A percentile compares a stretch with the other conserved stretches of the same genome.
Evolutionary conservation across 2,888 invertebrate species (phyloP).

Genomic region (Drosophila rellima): DNA sequence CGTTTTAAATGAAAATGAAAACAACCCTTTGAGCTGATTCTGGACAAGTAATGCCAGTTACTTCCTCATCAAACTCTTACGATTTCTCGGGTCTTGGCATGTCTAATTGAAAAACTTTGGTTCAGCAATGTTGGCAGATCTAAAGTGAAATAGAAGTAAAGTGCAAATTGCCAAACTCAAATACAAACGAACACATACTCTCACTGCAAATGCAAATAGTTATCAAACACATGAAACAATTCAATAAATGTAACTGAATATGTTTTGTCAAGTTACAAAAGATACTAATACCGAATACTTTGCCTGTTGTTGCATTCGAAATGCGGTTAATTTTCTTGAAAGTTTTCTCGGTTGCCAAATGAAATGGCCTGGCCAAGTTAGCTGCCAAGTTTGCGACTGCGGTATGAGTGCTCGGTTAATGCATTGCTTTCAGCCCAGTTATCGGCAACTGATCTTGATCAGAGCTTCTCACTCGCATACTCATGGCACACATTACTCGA

Average conservation of each 20-base stretch:
- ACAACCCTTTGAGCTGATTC: slow-evolving; percentile 54
- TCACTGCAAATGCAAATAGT: slow-evolving; percentile 58
- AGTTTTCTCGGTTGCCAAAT: slow-evolving; percentile 57
- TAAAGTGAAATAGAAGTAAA: slow-evolving; percentile 43
- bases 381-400: slow-evolving; percentile 44
- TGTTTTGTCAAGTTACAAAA: slow-evolving; percentile 56
- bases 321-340: slow-evolving; percentile 67
- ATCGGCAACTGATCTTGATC: slow-evolving; percentile 33
- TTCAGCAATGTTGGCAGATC: slow-evolving; percentile 41
- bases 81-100: slow-evolving; percentile 45
- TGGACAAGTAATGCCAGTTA: slow-evolving; percentile 34
- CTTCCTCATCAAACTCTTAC: slow-evolving; percentile 45
- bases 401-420: slow-evolving; percentile 44
- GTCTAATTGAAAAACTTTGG: slow-evolving; percentile 76
- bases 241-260: slow-evolving; percentile 72
- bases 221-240: slow-evolving; percentile 70
- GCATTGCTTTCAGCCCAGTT: slow-evolving; percentile 43
- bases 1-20: slow-evolving; percentile 39
- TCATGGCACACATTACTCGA: slow-evolving; percentile 18
- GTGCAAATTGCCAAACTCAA: slow-evolving; percentile 69
- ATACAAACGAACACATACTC: slow-evolving; percentile 31
- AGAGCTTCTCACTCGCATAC: slow-evolving; percentile 20
- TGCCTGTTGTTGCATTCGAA: slow-evolving; percentile 51
- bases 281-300: slow-evolving; percentile 30
- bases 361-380: slow-evolving; percentile 43